Evolutionary conservation across 2,888 invertebrate species (phyloP), one percentile per base, ranked within the genome.

Genomic region (Hirudinaria manillensis): DNA sequence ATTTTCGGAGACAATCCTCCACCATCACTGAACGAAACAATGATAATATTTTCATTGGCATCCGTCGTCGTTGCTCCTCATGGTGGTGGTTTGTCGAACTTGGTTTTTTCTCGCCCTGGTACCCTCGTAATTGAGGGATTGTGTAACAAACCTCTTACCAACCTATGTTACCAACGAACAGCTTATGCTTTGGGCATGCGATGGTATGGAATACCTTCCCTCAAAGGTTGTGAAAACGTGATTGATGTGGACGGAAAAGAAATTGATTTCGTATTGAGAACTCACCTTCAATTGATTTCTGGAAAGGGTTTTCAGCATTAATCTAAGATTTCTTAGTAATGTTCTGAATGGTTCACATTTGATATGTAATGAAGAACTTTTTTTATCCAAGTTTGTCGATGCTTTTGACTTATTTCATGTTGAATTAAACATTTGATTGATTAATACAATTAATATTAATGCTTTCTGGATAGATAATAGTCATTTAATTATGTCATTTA

Each of bases 31-130:
- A 36, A 74, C 7, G 70, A 75, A 4, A 76, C 79, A 6, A 78
- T 79, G 77, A 19, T 34, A 55, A 76, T 77, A 70, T 79, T 79
- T 56, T 21, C 70, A 53, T n/a, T 66, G 16, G 80, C 80, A 0
- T 74, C 66, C 32, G n/a, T 79, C 21, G 74, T 80, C 7, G 76
- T 80, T 0, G 80, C 77, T 27, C 80, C 80, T 3, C 79, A 79
- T 71, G 79, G 79, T 3, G 79, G 79, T 16, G 79, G 79, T 16
- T 70, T 78, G 16, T 71, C 80, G 10, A 80, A 80, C 65, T 53
- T 80, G 6, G 36, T 79, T n/a, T 79, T 77, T 65, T 45, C 67
- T n/a, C 38, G 71, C 38, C 77, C 77, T 19, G 78, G 77, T 6
- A 77, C 79, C 2, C 74, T 73, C 27, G 77, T 79, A 0, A 73